These are phyloP conservation scores for Craniophora ligustri DNA, from an alignment of 2,888 invertebrate species.

Conservation along the genomic window DNA sequence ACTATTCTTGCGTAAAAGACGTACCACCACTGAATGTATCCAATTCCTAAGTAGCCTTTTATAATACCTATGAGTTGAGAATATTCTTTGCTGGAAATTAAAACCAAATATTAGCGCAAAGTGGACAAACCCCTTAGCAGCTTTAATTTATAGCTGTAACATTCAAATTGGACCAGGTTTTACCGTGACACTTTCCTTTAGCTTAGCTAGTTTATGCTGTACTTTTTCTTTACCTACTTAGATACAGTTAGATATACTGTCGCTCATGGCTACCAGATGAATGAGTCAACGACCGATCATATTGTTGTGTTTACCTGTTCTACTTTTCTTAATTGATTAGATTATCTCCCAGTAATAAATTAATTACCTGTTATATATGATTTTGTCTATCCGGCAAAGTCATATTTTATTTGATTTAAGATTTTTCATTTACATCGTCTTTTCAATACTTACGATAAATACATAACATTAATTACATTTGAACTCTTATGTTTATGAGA, in stretches of 20 bases:
- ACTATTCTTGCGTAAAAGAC: no score
- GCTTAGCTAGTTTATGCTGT: no score
- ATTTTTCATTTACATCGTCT: not conserved
- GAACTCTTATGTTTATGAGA: not conserved
- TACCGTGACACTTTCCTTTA: no score
- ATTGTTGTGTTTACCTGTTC: constrained; percentile 11
- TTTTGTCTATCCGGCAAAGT: not conserved
- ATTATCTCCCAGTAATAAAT: constrained; percentile 12
- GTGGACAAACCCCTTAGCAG: not conserved
- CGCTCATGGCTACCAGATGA: not conserved
- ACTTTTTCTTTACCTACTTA: no score
- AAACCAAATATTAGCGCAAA: no score
- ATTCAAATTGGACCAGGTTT: not conserved
- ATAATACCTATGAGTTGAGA: no score
- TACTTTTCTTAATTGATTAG: constrained; percentile 23
- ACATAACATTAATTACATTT: no score
- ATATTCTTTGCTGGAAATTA: no score
- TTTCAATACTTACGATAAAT: not conserved
- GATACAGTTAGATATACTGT: no score
- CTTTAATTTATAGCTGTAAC: not conserved
- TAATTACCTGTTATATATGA: not conserved
- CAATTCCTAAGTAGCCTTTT: no score
- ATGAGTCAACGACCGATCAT: constrained; percentile 10
- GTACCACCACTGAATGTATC: no score
- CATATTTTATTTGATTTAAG: constrained; percentile 5